Conservation (phyloP, 2,797 vertebrate species). For the Ceryle rudis region DNA sequence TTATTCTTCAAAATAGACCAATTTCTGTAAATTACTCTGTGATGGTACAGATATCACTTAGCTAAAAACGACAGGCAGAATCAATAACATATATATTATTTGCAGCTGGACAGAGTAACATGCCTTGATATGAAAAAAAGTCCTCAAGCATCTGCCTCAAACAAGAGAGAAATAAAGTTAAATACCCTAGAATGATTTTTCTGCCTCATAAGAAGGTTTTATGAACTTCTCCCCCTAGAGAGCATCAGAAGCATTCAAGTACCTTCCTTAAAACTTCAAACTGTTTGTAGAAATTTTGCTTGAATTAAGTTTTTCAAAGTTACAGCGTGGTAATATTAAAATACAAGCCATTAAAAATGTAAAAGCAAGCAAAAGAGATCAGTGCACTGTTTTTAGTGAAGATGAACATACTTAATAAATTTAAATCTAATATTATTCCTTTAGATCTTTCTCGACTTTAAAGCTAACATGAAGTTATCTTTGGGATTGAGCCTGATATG, state of each 20-base stretch:
- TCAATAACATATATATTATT: neutral
- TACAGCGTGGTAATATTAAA: neutral
- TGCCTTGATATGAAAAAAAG: neutral
- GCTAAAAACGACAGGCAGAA: neutral
- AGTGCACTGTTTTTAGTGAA: neutral
- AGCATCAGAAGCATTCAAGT: neutral
- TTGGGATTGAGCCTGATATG: neutral
- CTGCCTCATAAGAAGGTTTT: neutral
- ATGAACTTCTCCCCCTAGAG: neutral
- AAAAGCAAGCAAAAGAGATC: neutral
- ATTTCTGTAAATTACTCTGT: neutral
- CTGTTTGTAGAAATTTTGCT: neutral
- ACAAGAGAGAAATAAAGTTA: neutral
- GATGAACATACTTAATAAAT: neutral
- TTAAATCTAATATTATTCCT: neutral
- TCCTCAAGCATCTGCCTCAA: neutral
- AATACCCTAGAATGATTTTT: neutral
- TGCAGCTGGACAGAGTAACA: neutral
- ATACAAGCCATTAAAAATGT: neutral
- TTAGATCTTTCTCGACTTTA: neutral
- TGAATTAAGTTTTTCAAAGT: neutral
- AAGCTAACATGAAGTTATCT: neutral
- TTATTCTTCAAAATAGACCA: neutral
- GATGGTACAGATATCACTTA: neutral
- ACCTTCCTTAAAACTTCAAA: neutral